These are phyloP conservation scores for Apocheima hispidaria DNA, from an alignment of 2,888 invertebrate species.

Conservation along the genomic window DNA sequence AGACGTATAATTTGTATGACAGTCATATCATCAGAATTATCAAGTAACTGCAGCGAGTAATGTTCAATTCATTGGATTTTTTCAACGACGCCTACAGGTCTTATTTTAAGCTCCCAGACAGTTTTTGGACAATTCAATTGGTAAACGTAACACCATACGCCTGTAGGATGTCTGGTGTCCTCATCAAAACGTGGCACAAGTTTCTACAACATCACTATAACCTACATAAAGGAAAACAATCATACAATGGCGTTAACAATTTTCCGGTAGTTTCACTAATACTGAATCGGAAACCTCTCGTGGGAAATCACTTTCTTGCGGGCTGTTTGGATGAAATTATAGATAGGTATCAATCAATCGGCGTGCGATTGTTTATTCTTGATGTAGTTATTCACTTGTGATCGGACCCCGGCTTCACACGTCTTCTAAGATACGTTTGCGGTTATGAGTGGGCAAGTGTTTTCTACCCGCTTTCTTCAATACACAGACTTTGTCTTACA, in stretches of 20 bases:
- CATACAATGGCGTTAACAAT: slow-evolving; percentile 55
- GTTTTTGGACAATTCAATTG: neutral
- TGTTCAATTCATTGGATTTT: too few species aligned
- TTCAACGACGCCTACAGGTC: too few species aligned
- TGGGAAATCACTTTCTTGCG: slow-evolving; percentile 52
- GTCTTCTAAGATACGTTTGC: too few species aligned
- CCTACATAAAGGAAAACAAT: slow-evolving; percentile 18
- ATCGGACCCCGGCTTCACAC: too few species aligned
- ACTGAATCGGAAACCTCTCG: slow-evolving; percentile 53
- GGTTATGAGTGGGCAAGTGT: too few species aligned
- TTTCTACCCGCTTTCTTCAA: slow-evolving; percentile 21
- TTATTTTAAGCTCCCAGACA: too few species aligned
- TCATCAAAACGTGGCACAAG: slow-evolving; percentile 1
- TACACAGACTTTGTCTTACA: slow-evolving; percentile 26
- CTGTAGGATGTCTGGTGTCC: neutral
- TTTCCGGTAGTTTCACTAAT: slow-evolving; percentile 62
- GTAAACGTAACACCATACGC: neutral
- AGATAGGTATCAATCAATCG: slow-evolving; percentile 14
- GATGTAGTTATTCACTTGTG: neutral
- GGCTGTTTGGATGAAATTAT: slow-evolving; percentile 22
- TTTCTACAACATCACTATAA: slow-evolving; percentile 8
- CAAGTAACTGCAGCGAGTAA: too few species aligned
- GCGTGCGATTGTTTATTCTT: slow-evolving; percentile 9
- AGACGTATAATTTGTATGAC: neutral
- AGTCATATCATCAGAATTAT: neutral